Evolutionary conservation across 2,113 vertebrate species (phyloP).

Genomic region (Eolophus roseicapilla): DNA sequence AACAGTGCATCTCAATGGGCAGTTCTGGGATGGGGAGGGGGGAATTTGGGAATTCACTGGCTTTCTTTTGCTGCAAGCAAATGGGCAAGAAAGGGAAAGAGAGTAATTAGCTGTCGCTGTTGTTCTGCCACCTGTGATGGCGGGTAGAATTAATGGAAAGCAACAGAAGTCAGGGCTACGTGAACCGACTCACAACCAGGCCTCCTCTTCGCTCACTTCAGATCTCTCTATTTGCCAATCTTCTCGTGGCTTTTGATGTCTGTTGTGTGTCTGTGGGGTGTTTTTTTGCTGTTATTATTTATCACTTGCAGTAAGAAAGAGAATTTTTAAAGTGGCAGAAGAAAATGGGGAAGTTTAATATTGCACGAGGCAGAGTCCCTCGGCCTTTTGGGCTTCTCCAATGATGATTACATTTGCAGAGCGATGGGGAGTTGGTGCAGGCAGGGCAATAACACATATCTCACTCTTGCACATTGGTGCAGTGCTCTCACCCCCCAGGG

Average conservation of each 20-base stretch:
- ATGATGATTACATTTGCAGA: conserved; percentile 4
- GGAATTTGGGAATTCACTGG: not conserved
- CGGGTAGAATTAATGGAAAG: conserved; percentile 47
- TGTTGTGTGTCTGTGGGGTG: conserved; percentile 56
- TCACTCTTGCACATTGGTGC: not conserved
- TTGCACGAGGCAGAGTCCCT: conserved; percentile 42
- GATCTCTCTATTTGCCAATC: conserved; percentile 62
- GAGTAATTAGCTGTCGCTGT: conserved; percentile 59
- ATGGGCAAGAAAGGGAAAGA: not conserved
- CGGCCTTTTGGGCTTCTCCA: not conserved
- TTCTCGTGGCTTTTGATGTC: conserved; percentile 62
- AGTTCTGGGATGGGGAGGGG: not conserved
- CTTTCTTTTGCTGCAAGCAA: not conserved
- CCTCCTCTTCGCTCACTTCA: conserved; percentile 44
- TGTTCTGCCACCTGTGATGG: conserved; percentile 37
- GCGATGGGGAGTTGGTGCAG: not conserved
- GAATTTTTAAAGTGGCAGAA: conserved; percentile 65
- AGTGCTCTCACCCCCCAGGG: not conserved
- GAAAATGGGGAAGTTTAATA: conserved; percentile 57
- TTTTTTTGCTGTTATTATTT: conserved; percentile 60
- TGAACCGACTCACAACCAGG: conserved; percentile 61
- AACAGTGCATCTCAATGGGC: not conserved
- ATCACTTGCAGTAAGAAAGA: conserved; percentile 56
- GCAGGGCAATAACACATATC: not conserved
- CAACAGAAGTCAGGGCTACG: conserved; percentile 56